Base-by-base conservation (phyloP, 2,113 vertebrate genomes). In the Tonatia bakeri region DNA sequence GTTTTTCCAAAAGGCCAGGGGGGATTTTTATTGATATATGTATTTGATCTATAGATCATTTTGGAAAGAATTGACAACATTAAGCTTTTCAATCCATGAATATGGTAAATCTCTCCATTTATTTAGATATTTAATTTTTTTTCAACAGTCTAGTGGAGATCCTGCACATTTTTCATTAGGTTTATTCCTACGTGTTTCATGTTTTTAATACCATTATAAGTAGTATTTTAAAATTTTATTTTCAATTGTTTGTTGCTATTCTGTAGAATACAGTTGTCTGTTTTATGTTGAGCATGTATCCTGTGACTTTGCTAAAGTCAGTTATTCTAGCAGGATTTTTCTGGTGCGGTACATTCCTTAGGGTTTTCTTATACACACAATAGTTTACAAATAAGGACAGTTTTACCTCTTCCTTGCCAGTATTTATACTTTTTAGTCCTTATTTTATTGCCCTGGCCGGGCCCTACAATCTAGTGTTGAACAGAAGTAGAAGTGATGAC, bases 1-100 rank as follows among this genome's bases (percentile, higher is more conserved):
- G 64, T 56, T 90, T 93, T 94, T 85, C 43, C 33, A 47, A 56
- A 96, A 82, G 86, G 40, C 47, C n/a, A n/a, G n/a, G n/a, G n/a
- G 69, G 28, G 11, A 47, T 82, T 65, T 81, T 82, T 43, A 10
- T 40, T 82, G 5, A 73, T 61, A 70, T 26, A 38, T 85, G 4
- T 59, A 33, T 86, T 85, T 64, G 70, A 90, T 54, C 52, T 54
- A 20, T 54, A 20, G 52, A 54, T 36, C 52, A 7, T 8, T 31
- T 83, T 79, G 61, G 36, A 70, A n/a, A 75, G 61, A 88, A 59
- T 52, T 70, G 84, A 76, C 15, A 4, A 76, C 15, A 4, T 20
- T 90, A 64, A 52, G 36, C 31, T 73, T 36, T 65, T 94, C 12
- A 40, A 7, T 24, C 40, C 14, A 28, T 40, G n/a, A 81, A 65